Evolutionary conservation across 2,797 vertebrate genomes (phyloP), one percentile per base, ranked within the genome.

Genomic region (Spinus olivaceus): DNA sequence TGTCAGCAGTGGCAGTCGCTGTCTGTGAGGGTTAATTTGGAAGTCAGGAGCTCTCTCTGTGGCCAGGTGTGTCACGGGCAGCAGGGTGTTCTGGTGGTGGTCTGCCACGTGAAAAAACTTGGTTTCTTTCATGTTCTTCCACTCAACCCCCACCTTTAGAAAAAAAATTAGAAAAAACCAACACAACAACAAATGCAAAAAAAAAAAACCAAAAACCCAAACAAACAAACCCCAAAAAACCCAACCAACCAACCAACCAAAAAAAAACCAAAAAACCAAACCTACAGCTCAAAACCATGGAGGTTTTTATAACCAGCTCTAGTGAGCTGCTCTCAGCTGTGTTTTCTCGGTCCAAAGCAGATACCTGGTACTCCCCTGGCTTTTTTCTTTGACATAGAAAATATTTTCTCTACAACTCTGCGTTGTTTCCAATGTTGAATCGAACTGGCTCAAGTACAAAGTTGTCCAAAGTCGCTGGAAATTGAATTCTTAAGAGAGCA

Each of bases 11-110:
- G 7, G 8, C 64, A 70, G 51, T 21, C 20, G 3, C 63, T 47
- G 72, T 28, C 35, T 44, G 0, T 15, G 46, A 49, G 61, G 74
- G 30, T 88, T n/a, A 15, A 19, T 63, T 51, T 82, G 71, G 37
- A 59, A 63, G 13, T 27, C 25, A 49, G n/a, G 11, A 30, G 10
- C 13, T 47, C 39, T 49, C 41, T 44, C 32, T 41, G 37, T 0
- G 1, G 20, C 39, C n/a, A 59, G 72, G 15, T 1, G 2, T 57
- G 69, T 32, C 1, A 0, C 24, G 1, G 6, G 35, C 65, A 63
- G 44, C 0, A 1, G 46, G 32, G 14, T 0, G 0, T 7, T 32
- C 39, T 4, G 2, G 18, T 2, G 1, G 8, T 1, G 0, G 6
- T 25, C 32, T 86, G 22, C 20, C 9, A 12, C 0, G 2, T 61